A percentile compares a stretch with the other conserved stretches of the same genome.
Evolutionary conservation across 92 coral and sea anemone genomes (phyloP).

Genomic region (Porites rus): DNA sequence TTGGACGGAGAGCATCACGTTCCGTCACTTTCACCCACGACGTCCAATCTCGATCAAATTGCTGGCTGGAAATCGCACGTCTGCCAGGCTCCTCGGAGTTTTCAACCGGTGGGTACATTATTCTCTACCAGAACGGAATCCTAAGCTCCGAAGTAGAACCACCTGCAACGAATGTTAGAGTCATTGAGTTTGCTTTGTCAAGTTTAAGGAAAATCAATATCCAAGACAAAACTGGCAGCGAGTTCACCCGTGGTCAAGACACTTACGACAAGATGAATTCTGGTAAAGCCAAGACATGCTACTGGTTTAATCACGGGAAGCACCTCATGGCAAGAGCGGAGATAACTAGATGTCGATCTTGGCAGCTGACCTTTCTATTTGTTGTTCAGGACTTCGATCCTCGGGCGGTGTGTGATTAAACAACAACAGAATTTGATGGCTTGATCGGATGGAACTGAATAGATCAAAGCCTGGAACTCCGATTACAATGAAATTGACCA

Average conservation of each 20-base stretch:
- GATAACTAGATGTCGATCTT: not conserved
- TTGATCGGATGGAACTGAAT: not conserved
- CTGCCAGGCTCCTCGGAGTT: not conserved
- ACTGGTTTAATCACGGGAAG: not conserved
- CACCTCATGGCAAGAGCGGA: slow-evolving; percentile 30
- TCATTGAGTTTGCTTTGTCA: slow-evolving; percentile 24
- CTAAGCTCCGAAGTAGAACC: not conserved
- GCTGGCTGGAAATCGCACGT: not conserved
- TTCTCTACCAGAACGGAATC: slow-evolving; percentile 9
- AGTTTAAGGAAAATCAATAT: slow-evolving; percentile 2
- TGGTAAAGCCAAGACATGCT: not conserved
- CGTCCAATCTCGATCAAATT: not conserved
- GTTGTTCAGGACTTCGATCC: slow-evolving; percentile 26
- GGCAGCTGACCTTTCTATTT: not conserved
- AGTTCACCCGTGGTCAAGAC: slow-evolving; percentile 19
- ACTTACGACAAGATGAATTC: slow-evolving; percentile 10
- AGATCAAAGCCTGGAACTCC: no score
- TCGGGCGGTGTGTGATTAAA: not conserved
- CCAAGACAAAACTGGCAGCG: not conserved
- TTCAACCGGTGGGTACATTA: not conserved
- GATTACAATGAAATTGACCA: no score
- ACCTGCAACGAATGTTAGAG: not conserved
- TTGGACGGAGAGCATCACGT: not conserved
- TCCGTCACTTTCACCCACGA: not conserved
- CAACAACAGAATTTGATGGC: not conserved